Evolutionary conservation across 1,140 invertebrate genomes (phyloP), one percentile per base, ranked within the genome.

Genomic region (Asbolus verrucosus): DNA sequence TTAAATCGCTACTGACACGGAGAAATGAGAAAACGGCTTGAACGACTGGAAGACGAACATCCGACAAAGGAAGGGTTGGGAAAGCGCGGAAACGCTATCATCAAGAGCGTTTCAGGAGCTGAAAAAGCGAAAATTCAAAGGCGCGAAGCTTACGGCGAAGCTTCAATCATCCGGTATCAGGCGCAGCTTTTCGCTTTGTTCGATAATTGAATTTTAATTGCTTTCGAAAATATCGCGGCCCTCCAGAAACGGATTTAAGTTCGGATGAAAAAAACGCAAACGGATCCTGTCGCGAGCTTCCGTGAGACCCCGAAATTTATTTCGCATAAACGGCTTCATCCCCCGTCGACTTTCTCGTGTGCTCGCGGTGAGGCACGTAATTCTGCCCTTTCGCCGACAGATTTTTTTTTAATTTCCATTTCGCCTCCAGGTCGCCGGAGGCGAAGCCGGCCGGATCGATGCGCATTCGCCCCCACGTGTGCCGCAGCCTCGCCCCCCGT

Each of bases 161-260:
- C 2, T 11, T 36, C 11, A 3, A 36, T 36, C 33, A 36, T 36
- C 33, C n/a, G n/a, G n/a, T n/a, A n/a, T n/a, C n/a, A n/a, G n/a
- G n/a, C n/a, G n/a, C n/a, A n/a, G 6, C 11, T 36, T n/a, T n/a
- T 11, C 5, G 11, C 33, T 36, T 36, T 36, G 33, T 36, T 11
- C 33, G 11, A 36, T 36, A 3, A 36, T 36, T 11, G 33, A 36
- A 36, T 36, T 36, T 36, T 36, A 36, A 36, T 36, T 36, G 33
- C 3, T n/a, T 36, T 36, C n/a, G 6, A 36, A 36, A 36, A 36
- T 36, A 6, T n/a, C n/a, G n/a, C n/a, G 33, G 2, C 11, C 5
- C 11, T 36, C 33, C 2, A 6, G 5, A 36, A 36, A 36, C 33
- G 11, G 33, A 36, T 36, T 36, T 11, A 11, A 36, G 33, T 36